These are phyloP conservation scores for Pelmatolapia mariae DNA, from an alignment of 2,113 vertebrate genomes.

Conservation along the genomic window DNA sequence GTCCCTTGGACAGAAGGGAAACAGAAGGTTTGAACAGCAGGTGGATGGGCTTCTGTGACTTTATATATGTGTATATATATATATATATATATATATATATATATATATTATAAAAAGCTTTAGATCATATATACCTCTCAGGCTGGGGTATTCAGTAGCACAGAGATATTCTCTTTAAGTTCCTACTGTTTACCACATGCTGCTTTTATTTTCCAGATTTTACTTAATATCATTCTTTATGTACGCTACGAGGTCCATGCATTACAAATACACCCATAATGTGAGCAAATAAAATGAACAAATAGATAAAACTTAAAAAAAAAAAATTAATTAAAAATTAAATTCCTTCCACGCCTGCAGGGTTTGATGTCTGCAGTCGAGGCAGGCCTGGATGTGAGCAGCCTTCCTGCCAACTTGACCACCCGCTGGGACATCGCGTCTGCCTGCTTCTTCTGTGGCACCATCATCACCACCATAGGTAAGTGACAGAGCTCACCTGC, in stretches of 20 bases:
- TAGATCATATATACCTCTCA: neutral
- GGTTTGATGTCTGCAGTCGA: slow-evolving; percentile 73
- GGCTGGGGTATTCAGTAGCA: neutral
- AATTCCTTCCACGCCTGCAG: slow-evolving; percentile 51
- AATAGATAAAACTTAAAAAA: neutral
- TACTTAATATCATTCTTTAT: rapidly evolving
- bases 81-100: rapidly evolving
- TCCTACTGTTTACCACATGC: neutral
- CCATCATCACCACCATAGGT: slow-evolving; percentile 92
- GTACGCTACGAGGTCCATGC: neutral
- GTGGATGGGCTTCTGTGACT: no score
- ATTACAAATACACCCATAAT: neutral
- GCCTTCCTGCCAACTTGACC: slow-evolving; percentile 63
- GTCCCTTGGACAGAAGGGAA: neutral
- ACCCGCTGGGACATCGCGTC: slow-evolving; percentile 81
- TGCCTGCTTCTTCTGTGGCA: slow-evolving; percentile 89
- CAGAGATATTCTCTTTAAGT: neutral
- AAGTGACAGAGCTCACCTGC: neutral
- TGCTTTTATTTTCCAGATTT: neutral
- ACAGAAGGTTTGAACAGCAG: neutral
- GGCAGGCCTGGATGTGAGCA: slow-evolving; percentile 73
- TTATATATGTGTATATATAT: no score
- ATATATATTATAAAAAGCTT: no score
- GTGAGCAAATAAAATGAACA: neutral
- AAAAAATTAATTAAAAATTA: neutral